Percentiles rank a stretch among this genome's conserved stretches.
Conservation (phyloP, 1,140 invertebrate species). For the Drepana arcuata region DNA sequence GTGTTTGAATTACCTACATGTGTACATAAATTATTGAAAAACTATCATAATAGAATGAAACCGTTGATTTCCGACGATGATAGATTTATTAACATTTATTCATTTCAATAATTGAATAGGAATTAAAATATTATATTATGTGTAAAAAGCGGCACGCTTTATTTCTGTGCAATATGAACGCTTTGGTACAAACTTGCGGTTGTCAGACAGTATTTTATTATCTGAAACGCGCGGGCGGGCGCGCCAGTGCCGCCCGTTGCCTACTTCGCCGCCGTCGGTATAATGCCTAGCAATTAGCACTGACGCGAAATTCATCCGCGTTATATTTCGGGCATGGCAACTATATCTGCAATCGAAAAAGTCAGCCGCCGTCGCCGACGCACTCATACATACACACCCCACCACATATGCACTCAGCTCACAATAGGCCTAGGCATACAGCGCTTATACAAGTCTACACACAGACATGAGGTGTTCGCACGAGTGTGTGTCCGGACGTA, state of each 20-base stretch:
- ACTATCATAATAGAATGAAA: too few relatives aligned
- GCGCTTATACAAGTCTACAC: constrained; percentile 23
- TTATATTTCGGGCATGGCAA: constrained; percentile 64
- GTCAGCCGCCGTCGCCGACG: constrained; percentile 43
- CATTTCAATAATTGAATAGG: too few relatives aligned
- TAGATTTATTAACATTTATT: too few relatives aligned
- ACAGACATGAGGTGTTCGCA: constrained; percentile 31
- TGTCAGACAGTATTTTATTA: too few relatives aligned
- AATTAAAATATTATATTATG: too few relatives aligned
- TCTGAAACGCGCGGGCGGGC: constrained; percentile 7
- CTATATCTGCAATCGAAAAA: constrained; percentile 59
- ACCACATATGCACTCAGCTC: constrained; percentile 32
- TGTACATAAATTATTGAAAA: too few relatives aligned
- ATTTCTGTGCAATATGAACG: too few relatives aligned
- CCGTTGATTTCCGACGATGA: too few relatives aligned
- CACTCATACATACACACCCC: constrained; percentile 29
- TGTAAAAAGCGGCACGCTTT: too few relatives aligned
- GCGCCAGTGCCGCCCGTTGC: constrained; percentile 1
- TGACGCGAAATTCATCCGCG: constrained; percentile 47
- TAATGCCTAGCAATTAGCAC: constrained; percentile 37
- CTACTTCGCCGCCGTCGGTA: constrained; percentile 11
- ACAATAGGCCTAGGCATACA: constrained; percentile 51
- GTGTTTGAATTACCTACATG: too few relatives aligned
- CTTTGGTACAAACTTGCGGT: too few relatives aligned
- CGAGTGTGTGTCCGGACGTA: constrained; percentile 46